phyloP scores from a whole-genome alignment of 2,113 vertebrate genomes.

The Chlamydotis undulata region DNA sequence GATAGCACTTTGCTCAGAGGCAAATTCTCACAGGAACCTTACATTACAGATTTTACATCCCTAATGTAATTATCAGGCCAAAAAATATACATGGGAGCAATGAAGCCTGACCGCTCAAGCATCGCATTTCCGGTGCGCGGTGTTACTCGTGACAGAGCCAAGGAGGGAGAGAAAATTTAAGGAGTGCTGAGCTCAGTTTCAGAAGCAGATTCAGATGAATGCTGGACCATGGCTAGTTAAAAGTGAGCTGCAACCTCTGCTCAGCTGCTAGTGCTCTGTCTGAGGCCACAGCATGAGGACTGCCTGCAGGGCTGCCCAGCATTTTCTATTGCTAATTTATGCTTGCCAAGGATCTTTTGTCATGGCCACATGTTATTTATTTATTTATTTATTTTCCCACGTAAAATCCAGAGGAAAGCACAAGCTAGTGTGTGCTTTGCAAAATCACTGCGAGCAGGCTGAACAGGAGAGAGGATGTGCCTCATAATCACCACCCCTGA shows the following conservation, averaged over 20 bases:
- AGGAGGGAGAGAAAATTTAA: background rate
- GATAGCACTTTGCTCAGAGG: background rate
- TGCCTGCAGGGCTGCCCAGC: background rate
- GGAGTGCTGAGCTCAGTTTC: background rate
- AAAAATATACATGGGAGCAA: background rate
- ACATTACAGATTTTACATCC: background rate
- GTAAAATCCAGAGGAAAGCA: slow-evolving; percentile 24
- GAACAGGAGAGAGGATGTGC: slow-evolving; percentile 73
- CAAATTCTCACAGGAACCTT: slow-evolving; percentile 3
- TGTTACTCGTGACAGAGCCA: background rate
- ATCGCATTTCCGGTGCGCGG: background rate
- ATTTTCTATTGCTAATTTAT: background rate
- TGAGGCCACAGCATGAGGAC: background rate
- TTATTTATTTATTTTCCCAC: background rate
- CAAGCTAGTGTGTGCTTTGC: slow-evolving; percentile 20
- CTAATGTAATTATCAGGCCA: background rate
- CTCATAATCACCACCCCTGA: slow-evolving; percentile 76
- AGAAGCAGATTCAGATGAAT: background rate
- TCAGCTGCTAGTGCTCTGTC: background rate
- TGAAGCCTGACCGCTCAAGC: background rate
- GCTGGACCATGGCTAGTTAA: background rate
- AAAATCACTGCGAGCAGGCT: slow-evolving; percentile 49
- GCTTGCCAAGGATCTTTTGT: background rate
- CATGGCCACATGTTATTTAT: background rate
- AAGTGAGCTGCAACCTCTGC: background rate